Evolutionary conservation across 2,888 invertebrate genomes (phyloP).

Genomic region (Thymelicus sylvestris): DNA sequence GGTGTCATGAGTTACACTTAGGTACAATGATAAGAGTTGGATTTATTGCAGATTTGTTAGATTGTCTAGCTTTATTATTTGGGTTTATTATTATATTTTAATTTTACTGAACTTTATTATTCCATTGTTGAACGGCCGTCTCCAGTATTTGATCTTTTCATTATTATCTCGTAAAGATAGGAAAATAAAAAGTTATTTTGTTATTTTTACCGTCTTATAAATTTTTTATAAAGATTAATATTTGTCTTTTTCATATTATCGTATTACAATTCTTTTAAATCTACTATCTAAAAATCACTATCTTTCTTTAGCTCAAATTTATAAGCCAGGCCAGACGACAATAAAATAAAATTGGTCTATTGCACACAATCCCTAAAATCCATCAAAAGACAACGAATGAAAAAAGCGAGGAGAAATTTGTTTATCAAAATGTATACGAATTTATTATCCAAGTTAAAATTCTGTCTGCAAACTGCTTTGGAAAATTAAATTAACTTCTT

Average conservation of each 20-base stretch:
- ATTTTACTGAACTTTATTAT: too few relatives aligned
- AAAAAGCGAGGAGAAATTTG: background rate
- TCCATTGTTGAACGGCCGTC: too few relatives aligned
- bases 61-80: background rate
- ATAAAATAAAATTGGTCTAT: constrained; percentile 56
- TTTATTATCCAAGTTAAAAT: constrained; percentile 11
- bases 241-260: too few relatives aligned
- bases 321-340: constrained; percentile 73
- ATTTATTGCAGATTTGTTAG: background rate
- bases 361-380: background rate
- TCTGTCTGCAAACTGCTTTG: constrained; percentile 5
- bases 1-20: background rate
- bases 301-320: constrained; percentile 64
- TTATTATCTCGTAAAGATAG: too few relatives aligned
- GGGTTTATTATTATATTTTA: too few relatives aligned
- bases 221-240: too few relatives aligned
- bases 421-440: background rate
- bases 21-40: constrained; percentile 4
- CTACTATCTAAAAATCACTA: too few relatives aligned
- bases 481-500: constrained; percentile 6
- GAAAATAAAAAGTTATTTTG: too few relatives aligned
- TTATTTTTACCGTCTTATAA: too few relatives aligned
- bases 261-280: too few relatives aligned
- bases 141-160: too few relatives aligned
- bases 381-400: background rate